A percentile compares a stretch with the other conserved stretches of the same genome.
Conservation (phyloP, 2,797 vertebrate species). For the Etheostoma nigrum region DNA sequence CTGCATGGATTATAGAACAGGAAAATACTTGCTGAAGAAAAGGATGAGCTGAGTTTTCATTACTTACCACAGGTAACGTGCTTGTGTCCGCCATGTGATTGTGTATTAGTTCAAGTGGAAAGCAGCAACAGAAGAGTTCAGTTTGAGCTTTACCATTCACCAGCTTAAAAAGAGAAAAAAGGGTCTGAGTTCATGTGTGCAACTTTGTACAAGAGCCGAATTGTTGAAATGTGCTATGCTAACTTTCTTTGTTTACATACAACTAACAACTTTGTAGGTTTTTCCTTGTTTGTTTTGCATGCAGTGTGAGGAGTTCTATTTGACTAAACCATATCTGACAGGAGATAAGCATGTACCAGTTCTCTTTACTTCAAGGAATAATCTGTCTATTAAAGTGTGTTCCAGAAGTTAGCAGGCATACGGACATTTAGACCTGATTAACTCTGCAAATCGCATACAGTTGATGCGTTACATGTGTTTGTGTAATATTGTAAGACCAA, state of each 20-base stretch:
- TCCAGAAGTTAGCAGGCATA: not conserved
- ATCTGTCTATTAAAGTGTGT: not conserved
- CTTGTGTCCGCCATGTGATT: not conserved
- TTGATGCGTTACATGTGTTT: not conserved
- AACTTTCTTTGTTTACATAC: slow-evolving; percentile 11
- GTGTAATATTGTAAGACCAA: not conserved
- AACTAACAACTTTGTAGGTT: not conserved
- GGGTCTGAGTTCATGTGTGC: not conserved
- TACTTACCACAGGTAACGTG: slow-evolving; percentile 45
- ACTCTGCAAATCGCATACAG: not conserved
- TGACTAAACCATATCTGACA: slow-evolving; percentile 28
- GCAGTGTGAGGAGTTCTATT: slow-evolving; percentile 25
- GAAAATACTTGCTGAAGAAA: not conserved
- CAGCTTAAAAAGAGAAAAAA: too few relatives aligned
- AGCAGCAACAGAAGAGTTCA: not conserved
- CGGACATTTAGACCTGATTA: not conserved
- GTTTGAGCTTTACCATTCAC: not conserved
- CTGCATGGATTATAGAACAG: slow-evolving; percentile 26
- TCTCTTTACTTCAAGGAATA: not conserved
- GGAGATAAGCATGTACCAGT: not conserved
- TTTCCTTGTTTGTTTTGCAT: slow-evolving; percentile 26
- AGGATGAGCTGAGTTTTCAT: slow-evolving; percentile 15
- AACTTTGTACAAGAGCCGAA: not conserved
- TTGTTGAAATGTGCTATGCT: not conserved
- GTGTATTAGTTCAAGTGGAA: not conserved